Evolutionary conservation across 2,888 invertebrate species (phyloP), one percentile per base, ranked within the genome.

Genomic region (Ellobium chinense): DNA sequence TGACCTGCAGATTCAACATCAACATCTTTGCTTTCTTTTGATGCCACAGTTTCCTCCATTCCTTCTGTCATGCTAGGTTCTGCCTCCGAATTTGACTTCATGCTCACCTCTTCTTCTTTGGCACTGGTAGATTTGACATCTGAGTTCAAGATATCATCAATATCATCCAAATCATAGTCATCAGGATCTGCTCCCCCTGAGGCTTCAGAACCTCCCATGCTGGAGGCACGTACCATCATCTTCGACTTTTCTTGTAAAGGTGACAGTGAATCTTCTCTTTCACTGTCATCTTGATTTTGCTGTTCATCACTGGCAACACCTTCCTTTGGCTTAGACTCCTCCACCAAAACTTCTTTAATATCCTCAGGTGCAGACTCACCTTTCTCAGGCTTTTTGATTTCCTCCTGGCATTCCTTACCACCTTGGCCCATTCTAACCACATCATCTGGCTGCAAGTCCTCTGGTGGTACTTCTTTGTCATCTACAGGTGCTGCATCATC

Each of bases 111-210:
- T 21, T 65, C 27, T 7, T 37, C 24, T 34, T 39, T 56, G 34
- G 7, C 39, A 27, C 2, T 14, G 18, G 31, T 31, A 36, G 63
- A 56, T 66, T 46, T 2, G 36, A 34, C 60, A 12, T 14, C 58
- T 31, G 65, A 54, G 21, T 66, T 54, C 4, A 79, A 37, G 7
- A 72, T 56, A n/a, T 80, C 80, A 75, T 75, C 74, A 74, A 80
- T 80, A 24, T 80, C 80, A 75, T 80, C 80, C 29, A 80, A 29
- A 54, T 80, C 75, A 75, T 80, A 80, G 54, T 75, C 80, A 75
- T 80, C 75, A 21, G 62, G 34, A 54, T 24, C 65, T 24, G 36
- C 75, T 29, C 69, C 80, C 18, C 75, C 80, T 39, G 80, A 80
- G 3, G 69, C 56, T n/a, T 77, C 77, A 37, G 77, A 69, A 18